Conservation (phyloP, 2,888 invertebrate genomes). For the Perizoma flavofasciatum region DNA sequence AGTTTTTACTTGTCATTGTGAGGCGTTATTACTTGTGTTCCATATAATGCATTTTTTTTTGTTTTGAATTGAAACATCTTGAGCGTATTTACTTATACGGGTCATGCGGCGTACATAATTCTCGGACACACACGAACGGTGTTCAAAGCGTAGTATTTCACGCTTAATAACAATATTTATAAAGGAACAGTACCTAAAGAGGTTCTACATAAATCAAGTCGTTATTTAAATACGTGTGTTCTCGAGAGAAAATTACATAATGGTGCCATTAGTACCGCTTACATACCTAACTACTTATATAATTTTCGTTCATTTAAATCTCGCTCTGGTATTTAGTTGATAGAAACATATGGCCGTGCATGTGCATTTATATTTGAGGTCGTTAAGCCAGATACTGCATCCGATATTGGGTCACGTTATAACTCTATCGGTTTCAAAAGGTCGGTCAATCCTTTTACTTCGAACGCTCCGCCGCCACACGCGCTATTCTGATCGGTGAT, state of each 20-base stretch:
- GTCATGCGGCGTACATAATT: constrained; percentile 14
- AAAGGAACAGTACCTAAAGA: constrained; percentile 20
- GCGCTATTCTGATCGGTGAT: constrained; percentile 59
- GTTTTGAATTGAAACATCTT: constrained; percentile 25
- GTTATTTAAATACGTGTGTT: constrained; percentile 32
- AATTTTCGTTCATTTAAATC: constrained; percentile 44
- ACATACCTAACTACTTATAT: constrained; percentile 27
- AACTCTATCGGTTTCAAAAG: constrained; percentile 61
- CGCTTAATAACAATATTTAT: constrained; percentile 26
- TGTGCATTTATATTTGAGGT: constrained; percentile 51
- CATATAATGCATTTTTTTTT: constrained; percentile 17
- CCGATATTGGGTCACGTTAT: constrained; percentile 63
- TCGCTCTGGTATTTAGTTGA: constrained; percentile 28
- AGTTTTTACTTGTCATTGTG: constrained; percentile 34
- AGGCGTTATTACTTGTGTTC: constrained; percentile 32
- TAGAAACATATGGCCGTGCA: constrained; percentile 49
- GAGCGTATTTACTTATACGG: constrained; percentile 11
- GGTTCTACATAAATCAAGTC: constrained; percentile 26
- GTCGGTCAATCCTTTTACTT: constrained; percentile 47
- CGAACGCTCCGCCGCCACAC: constrained; percentile 34
- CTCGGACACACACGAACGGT: constrained; percentile 5
- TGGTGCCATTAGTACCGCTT: constrained; percentile 32
- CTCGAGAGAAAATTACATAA: constrained; percentile 38
- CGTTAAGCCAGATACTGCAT: constrained; percentile 49
- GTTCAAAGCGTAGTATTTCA: constrained; percentile 23